Evolutionary conservation across 2,797 vertebrate genomes (phyloP), one percentile per base, ranked within the genome.

Genomic region (Brachymystax lenok): DNA sequence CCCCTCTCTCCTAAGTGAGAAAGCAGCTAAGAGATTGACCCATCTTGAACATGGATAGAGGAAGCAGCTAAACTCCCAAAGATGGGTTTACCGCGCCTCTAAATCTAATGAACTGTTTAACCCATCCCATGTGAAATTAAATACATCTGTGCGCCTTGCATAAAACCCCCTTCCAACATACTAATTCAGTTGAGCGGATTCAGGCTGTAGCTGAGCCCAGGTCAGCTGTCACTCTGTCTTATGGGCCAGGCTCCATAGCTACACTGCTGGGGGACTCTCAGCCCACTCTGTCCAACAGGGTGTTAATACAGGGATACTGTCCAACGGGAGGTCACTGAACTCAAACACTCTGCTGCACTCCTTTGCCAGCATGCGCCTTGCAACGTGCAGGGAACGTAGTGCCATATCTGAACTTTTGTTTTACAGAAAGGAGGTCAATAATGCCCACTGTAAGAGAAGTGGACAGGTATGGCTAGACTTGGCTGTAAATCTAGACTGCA

Each of bases 81-180:
- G 68, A 80, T 74, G 75, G 74, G 74, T 79, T 84, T 76, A 74
- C 77, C 74, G 67, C 78, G 66, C 16, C 35, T 79, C 73, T 7
- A 64, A 73, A 63, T 51, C 59, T 66, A 76, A 66, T 77, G 76
- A 82, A 78, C 67, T 66, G 61, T 61, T 77, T 73, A 71, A 54
- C 24, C 51, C 8, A 8, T 74, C 74, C 78, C 76, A 28, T 30
- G n/a, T 74, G 74, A 80, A 80, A 80, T 82, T 76, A 73, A 73
- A 78, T 28, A 71, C 77, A 78, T 82, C 78, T 82, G 74, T 75
- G 76, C 59, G 79, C 63, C 66, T 73, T 59, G 63, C 75, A 63
- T 52, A 80, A 75, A 72, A 46, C 24, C 24, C 28, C 71, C 17
- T 28, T 7, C 27, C 33, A 14, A 6, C 67, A 10, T 19, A 2